Evolutionary conservation across 2,888 invertebrate genomes (phyloP).

Genomic region (Lasioglossum figueresi): DNA sequence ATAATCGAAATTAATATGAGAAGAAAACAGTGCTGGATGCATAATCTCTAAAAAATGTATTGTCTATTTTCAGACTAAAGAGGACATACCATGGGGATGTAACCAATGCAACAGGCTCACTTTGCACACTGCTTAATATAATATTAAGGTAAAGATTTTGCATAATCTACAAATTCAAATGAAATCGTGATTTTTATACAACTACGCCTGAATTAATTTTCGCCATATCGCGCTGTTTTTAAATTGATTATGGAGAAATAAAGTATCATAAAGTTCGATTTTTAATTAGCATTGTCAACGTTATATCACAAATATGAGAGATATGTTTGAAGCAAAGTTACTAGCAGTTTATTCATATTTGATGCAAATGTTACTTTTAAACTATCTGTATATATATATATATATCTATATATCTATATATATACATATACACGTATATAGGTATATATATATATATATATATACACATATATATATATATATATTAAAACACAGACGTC

Average conservation of each 20-base stretch:
- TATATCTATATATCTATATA: slow-evolving; percentile 24
- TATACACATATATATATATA: neutral
- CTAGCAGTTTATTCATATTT: slow-evolving; percentile 60
- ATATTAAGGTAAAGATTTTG: slow-evolving; percentile 83
- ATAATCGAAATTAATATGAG: slow-evolving; percentile 49
- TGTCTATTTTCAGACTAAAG: slow-evolving; percentile 81
- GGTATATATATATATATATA: neutral
- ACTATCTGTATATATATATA: slow-evolving; percentile 57
- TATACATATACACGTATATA: neutral
- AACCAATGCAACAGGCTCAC: slow-evolving; percentile 70
- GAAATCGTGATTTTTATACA: slow-evolving; percentile 63
- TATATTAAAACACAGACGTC: slow-evolving; percentile 41
- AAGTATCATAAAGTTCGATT: slow-evolving; percentile 27
- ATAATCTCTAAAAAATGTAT: slow-evolving; percentile 65
- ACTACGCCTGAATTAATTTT: slow-evolving; percentile 52
- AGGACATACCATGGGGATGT: slow-evolving; percentile 63
- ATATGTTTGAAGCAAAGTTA: slow-evolving; percentile 44
- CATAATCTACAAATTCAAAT: slow-evolving; percentile 77
- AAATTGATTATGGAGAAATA: slow-evolving; percentile 37
- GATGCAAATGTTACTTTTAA: slow-evolving; percentile 75
- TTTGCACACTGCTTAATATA: slow-evolving; percentile 79
- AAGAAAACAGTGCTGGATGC: slow-evolving; percentile 17
- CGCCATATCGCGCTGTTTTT: slow-evolving; percentile 22
- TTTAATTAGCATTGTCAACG: slow-evolving; percentile 45
- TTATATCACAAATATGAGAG: slow-evolving; percentile 41